Evolutionary conservation across 2,113 vertebrate species (phyloP), one percentile per base, ranked within the genome.

Genomic region (Salvator merianae): DNA sequence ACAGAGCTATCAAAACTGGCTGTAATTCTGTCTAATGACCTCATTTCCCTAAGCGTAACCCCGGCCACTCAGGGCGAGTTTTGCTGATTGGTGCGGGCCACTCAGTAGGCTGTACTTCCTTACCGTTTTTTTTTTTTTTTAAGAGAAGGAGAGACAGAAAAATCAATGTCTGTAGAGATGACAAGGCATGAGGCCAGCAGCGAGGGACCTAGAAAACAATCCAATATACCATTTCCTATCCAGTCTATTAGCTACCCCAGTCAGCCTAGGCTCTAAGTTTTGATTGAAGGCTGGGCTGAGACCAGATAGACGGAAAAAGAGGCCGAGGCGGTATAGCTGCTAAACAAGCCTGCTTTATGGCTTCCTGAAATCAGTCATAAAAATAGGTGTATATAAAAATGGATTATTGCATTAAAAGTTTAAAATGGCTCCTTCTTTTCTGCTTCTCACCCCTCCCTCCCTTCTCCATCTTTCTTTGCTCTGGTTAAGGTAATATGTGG

Each of bases 171-270:
- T 95, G 94, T 63, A 1, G 96, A 96, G 95, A 95, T 97, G 97
- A 97, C 97, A 97, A 96, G 96, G 95, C 94, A 94, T 92, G 92
- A 77, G 59, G 96, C 86, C 87, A 47, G 93, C 77, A 91, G 94
- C 95, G 95, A 94, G 97, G 97, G 97, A 96, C 95, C 85, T 36
- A 71, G 87, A 89, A 86, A 95, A 93, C 94, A 89, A 94, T 95
- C 94, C 94, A 95, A 95, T 97, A 96, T 97, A 96, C 96, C 96
- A 97, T 97, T 97, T 97, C 95, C 95, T 90, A 94, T 95, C 94
- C 95, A 94, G 92, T 96, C 96, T 96, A 97, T 97, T 96, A 97
- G 96, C 94, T 94, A 93, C 94, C 93, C 84, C 94, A 96, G 95
- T 96, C 96, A 96, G 95, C 95, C 94, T 94, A 95, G 87, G 94